Conservation (phyloP, 2,888 invertebrate species). For the Cacoxenus indagator region DNA sequence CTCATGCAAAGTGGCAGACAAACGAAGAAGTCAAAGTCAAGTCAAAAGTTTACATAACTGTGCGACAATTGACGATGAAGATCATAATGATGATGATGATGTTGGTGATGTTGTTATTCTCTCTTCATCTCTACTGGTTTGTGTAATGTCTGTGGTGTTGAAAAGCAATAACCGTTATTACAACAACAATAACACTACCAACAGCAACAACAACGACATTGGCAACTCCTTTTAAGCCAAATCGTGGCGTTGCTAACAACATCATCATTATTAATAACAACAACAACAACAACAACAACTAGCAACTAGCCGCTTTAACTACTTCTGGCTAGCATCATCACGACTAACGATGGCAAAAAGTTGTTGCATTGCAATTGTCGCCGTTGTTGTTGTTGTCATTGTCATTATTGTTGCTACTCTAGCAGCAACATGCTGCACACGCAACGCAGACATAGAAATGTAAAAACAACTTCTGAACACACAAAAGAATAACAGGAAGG, state of each 20-base stretch:
- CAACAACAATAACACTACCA: slow-evolving; percentile 38
- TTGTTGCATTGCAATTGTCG: slow-evolving; percentile 25
- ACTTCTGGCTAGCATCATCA: slow-evolving; percentile 48
- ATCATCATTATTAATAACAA: slow-evolving; percentile 27
- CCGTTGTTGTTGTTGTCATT: not conserved
- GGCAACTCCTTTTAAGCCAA: slow-evolving; percentile 15
- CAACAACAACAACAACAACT: slow-evolving; percentile 21
- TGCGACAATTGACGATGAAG: not conserved
- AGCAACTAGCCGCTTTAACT: slow-evolving; percentile 24
- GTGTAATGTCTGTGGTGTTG: not conserved
- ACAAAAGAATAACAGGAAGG: not conserved
- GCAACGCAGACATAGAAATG: not conserved
- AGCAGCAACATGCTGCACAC: not conserved
- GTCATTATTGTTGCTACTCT: not conserved
- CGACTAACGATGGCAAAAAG: slow-evolving; percentile 48
- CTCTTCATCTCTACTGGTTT: not conserved
- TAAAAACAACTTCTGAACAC: not conserved
- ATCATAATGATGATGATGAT: not conserved
- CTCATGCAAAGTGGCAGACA: not conserved
- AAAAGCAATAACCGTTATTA: slow-evolving; percentile 47
- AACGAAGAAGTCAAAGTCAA: slow-evolving; percentile 13
- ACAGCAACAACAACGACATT: slow-evolving; percentile 1
- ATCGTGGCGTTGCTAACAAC: slow-evolving; percentile 35
- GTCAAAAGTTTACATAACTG: slow-evolving; percentile 53
- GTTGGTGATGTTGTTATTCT: not conserved